A percentile compares a stretch with the other conserved stretches of the same genome.
phyloP scores from a whole-genome alignment of 92 coral and sea anemone genomes.

The Diadumene lineata region DNA sequence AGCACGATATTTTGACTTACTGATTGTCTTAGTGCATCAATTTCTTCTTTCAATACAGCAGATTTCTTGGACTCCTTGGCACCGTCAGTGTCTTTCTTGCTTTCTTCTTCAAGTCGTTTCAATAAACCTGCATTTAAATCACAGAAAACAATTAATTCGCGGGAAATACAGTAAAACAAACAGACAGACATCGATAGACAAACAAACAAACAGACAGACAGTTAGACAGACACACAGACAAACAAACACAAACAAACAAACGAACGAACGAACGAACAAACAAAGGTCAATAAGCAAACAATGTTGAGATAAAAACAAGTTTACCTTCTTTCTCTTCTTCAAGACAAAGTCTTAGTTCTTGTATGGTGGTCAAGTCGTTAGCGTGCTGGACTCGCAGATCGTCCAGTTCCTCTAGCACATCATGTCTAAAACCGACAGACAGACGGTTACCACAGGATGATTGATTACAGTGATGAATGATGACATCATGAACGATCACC shows the following conservation, averaged over 20 bases:
- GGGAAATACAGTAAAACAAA: not conserved
- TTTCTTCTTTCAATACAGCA: slow-evolving; percentile 10
- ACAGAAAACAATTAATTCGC: not conserved
- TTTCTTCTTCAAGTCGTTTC: slow-evolving; percentile 8
- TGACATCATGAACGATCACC: not conserved
- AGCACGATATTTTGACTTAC: not conserved
- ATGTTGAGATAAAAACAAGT: too few species aligned
- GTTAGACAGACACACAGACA: too few species aligned
- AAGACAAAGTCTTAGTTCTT: slow-evolving; percentile 80
- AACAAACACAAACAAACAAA: too few species aligned
- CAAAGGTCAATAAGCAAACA: too few species aligned
- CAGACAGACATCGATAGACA: not conserved
- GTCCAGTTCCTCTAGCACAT: slow-evolving; percentile 78
- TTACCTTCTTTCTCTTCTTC: slow-evolving; percentile 90
- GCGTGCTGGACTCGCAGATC: slow-evolving; percentile 81
- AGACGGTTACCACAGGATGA: not conserved
- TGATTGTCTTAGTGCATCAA: slow-evolving; percentile 3
- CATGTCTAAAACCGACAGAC: slow-evolving; percentile 57
- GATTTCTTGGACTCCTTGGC: slow-evolving; percentile 10
- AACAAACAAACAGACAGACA: not conserved
- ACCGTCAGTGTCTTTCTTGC: not conserved
- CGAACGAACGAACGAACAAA: too few species aligned
- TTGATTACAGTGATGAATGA: not conserved
- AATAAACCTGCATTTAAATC: slow-evolving; percentile 13
- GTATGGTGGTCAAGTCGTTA: slow-evolving; percentile 77